Conservation (phyloP, 2,113 vertebrate genomes). For the Ancistrus triradiatus region DNA sequence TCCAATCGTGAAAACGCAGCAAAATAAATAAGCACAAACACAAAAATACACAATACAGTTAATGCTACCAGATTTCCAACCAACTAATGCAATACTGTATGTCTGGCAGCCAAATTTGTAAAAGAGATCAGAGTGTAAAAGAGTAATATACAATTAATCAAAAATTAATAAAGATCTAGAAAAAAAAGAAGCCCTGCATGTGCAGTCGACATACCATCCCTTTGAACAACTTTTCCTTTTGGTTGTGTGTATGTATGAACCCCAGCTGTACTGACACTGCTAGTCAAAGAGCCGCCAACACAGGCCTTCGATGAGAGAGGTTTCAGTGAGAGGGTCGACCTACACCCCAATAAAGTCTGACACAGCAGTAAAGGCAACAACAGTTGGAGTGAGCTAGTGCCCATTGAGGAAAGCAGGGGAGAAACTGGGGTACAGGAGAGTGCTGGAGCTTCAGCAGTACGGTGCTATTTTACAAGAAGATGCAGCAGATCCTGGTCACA, state of each 20-base stretch:
- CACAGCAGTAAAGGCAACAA: conserved; percentile 30
- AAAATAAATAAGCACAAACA: conserved; percentile 49
- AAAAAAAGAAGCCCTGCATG: conserved; percentile 10
- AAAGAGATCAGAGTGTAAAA: conserved; percentile 13
- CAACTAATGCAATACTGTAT: conserved; percentile 19
- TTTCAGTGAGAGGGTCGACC: conserved; percentile 22
- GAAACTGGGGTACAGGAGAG: neutral
- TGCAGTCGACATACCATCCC: neutral
- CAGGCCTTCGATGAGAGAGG: conserved; percentile 54
- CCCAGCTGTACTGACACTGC: conserved; percentile 21
- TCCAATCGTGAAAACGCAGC: conserved; percentile 23
- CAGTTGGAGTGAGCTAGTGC: conserved; percentile 13
- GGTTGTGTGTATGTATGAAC: neutral
- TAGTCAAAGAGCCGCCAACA: conserved; percentile 46
- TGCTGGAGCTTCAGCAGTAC: conserved; percentile 38
- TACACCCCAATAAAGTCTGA: conserved; percentile 23
- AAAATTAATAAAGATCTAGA: conserved; percentile 7
- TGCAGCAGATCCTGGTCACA: conserved; percentile 22
- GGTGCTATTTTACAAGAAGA: conserved; percentile 24
- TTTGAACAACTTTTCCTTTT: neutral
- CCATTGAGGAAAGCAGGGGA: conserved; percentile 11
- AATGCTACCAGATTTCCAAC: conserved; percentile 10
- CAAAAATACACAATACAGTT: conserved; percentile 15
- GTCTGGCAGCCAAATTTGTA: conserved; percentile 42
- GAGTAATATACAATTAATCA: conserved; percentile 36